A percentile compares a stretch with the other conserved stretches of the same genome.
These are phyloP conservation scores for Molossus molossus DNA, from an alignment of 2,797 vertebrate species.

Conservation along the genomic window DNA sequence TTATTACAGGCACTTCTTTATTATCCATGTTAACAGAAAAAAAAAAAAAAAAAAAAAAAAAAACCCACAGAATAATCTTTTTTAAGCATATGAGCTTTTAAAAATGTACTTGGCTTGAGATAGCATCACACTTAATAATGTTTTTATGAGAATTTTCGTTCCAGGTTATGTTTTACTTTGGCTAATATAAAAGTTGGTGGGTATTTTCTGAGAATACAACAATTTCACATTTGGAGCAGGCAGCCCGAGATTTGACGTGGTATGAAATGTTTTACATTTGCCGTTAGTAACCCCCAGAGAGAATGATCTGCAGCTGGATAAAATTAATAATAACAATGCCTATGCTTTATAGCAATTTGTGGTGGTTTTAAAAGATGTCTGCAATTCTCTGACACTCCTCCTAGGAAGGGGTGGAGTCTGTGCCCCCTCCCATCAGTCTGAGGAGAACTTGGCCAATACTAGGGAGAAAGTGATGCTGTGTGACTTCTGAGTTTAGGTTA, in stretches of 20 bases:
- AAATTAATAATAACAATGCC: slow-evolving; percentile 46
- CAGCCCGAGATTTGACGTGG: background rate
- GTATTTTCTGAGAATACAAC: slow-evolving; percentile 24
- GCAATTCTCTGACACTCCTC: background rate
- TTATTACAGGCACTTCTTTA: background rate
- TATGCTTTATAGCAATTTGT: background rate
- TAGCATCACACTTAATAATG: background rate
- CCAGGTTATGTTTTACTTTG: slow-evolving; percentile 41
- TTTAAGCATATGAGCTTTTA: background rate
- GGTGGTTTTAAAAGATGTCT: slow-evolving; percentile 47
- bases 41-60: background rate
- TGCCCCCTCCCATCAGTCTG: background rate
- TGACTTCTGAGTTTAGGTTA: background rate
- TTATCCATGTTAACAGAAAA: background rate
- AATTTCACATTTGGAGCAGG: slow-evolving; percentile 44
- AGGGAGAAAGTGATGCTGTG: background rate
- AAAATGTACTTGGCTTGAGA: slow-evolving; percentile 17
- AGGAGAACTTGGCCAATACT: background rate
- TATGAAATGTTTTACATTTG: slow-evolving; percentile 57
- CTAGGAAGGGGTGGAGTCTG: background rate
- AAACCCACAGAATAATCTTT: background rate
- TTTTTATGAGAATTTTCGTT: slow-evolving; percentile 61
- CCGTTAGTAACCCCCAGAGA: background rate
- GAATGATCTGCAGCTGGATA: slow-evolving; percentile 9
- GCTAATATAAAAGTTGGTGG: slow-evolving; percentile 41